Conservation (phyloP, 1,140 invertebrate genomes). For the Halesus radiatus region DNA sequence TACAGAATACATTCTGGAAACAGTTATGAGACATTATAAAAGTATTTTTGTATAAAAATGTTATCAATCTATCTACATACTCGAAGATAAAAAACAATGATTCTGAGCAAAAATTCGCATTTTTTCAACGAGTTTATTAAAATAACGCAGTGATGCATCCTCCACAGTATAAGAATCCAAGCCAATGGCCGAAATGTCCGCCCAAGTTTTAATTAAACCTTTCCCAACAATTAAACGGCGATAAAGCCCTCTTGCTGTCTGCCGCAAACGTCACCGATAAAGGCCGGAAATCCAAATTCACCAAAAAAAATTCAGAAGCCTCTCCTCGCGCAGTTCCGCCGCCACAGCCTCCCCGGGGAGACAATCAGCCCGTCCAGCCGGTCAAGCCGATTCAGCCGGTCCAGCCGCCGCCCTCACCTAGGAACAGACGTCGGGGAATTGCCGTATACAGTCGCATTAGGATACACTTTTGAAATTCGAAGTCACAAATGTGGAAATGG, state of each 20-base stretch:
- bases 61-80: no score
- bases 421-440: not conserved
- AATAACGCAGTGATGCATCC: not conserved
- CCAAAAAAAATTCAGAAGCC: no score
- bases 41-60: no score
- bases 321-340: constrained; percentile 31
- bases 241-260: constrained; percentile 31
- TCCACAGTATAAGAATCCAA: not conserved
- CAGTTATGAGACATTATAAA: no score
- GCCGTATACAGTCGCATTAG: not conserved
- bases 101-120: no score
- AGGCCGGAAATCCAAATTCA: no score
- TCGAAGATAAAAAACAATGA: no score
- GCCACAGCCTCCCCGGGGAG: not conserved
- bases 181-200: not conserved
- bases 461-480: constrained; percentile 25
- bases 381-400: no score
- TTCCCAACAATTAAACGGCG: constrained; percentile 48
- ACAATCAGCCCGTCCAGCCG: constrained; percentile 35
- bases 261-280: constrained; percentile 53
- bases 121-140: no score
- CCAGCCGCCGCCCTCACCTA: no score
- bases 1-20: no score
- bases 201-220: constrained; percentile 47
- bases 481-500: not conserved